Conservation (phyloP, 2,888 invertebrate species). For the Tanypteryx hageni region DNA sequence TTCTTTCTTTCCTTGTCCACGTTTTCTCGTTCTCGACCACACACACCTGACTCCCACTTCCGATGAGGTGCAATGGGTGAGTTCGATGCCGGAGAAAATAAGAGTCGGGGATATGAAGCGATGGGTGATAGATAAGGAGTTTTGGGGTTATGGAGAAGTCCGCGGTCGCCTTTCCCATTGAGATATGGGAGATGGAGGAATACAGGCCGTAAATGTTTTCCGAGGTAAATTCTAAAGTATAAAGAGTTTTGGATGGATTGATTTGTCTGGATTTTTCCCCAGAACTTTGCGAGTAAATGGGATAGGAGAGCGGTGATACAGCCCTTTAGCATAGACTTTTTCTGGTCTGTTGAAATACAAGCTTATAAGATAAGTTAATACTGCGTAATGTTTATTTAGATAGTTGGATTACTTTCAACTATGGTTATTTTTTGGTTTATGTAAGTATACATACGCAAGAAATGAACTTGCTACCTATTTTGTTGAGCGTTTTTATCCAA, state of each 20-base stretch:
- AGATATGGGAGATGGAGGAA: neutral
- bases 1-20: neutral
- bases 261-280: neutral
- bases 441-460: too few relatives aligned
- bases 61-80: too few relatives aligned
- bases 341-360: too few relatives aligned
- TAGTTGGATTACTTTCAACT: too few relatives aligned
- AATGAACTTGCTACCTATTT: too few relatives aligned
- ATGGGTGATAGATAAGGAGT: neutral
- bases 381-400: too few relatives aligned
- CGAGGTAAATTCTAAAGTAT: slow-evolving; percentile 26
- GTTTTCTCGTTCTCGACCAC: neutral
- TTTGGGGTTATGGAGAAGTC: neutral
- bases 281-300: neutral
- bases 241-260: neutral
- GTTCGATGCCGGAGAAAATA: too few relatives aligned
- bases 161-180: neutral
- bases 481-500: too few relatives aligned
- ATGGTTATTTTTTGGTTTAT: too few relatives aligned
- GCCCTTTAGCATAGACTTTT: too few relatives aligned
- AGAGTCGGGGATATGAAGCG: neutral
- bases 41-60: neutral
- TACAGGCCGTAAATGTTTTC: neutral
- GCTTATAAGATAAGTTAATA: too few relatives aligned
- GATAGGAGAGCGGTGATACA: neutral